Percentiles rank a stretch among this genome's conserved stretches.
Conservation (phyloP, 2,113 vertebrate species). For the Myiozetetes cayanensis region DNA sequence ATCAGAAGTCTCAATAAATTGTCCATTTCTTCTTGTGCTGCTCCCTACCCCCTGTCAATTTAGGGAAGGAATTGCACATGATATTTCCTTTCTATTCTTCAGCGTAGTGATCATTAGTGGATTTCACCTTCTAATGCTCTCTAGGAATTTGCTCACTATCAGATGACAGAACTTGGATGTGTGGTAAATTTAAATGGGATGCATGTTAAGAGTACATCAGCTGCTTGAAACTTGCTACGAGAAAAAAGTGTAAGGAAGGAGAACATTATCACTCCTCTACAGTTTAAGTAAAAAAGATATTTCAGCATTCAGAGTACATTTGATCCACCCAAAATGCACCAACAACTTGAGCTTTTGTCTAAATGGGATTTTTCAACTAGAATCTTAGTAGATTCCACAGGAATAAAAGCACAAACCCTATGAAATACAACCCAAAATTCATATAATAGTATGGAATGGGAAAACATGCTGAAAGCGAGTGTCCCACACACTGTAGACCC, state of each 20-base stretch:
- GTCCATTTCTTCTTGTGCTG: neutral
- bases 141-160: neutral
- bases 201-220: neutral
- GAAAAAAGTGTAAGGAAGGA: neutral
- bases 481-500: neutral
- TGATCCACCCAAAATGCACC: neutral
- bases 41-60: neutral
- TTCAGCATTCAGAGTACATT: neutral
- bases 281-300: neutral
- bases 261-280: neutral
- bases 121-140: conserved; percentile 15
- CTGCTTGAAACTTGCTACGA: neutral
- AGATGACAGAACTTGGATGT: neutral
- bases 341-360: neutral
- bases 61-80: neutral
- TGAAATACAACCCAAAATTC: neutral
- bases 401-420: neutral
- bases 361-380: neutral
- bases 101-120: neutral
- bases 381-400: neutral
- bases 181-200: neutral
- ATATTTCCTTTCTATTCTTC: neutral
- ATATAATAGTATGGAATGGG: neutral
- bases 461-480: neutral
- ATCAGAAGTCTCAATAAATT: neutral